These are phyloP conservation scores for Otolemur crassicaudatus DNA, from an alignment of 2,797 vertebrate species.

Conservation along the genomic window DNA sequence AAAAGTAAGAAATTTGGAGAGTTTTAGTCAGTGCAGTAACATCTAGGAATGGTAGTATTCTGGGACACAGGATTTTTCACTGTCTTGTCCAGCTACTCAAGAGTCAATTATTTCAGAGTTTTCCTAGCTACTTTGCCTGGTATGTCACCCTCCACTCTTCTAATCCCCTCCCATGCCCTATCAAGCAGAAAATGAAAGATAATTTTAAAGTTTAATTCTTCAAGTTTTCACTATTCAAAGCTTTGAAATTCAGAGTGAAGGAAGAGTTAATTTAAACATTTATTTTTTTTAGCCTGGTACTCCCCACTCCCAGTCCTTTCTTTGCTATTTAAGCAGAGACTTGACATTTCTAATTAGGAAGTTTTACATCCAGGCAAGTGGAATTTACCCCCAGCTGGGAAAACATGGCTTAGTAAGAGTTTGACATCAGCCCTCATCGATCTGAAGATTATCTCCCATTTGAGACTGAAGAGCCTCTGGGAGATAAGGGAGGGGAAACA, in stretches of 20 bases:
- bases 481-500: constrained; percentile 89
- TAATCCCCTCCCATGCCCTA: neutral
- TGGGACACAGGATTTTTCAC: neutral
- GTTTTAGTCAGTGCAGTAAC: neutral
- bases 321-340: constrained; percentile 86
- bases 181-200: constrained; percentile 50
- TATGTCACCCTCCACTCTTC: neutral
- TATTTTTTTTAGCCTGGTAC: constrained; percentile 44
- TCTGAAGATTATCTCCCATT: constrained; percentile 96
- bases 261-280: constrained; percentile 82
- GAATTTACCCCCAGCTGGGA: constrained; percentile 97
- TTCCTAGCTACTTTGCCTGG: neutral
- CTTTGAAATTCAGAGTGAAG: constrained; percentile 56
- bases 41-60: neutral
- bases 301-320: constrained; percentile 82
- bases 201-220: constrained; percentile 15
- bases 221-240: neutral
- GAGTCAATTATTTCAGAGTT: constrained; percentile 48
- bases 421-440: constrained; percentile 97
- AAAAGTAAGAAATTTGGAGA: neutral
- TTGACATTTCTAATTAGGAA: constrained; percentile 91
- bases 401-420: constrained; percentile 95
- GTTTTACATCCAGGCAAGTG: constrained; percentile 92
- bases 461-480: constrained; percentile 91
- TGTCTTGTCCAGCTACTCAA: neutral